These are phyloP conservation scores for Cryptocheilus praepositus DNA, from an alignment of 2,888 invertebrate genomes.

Conservation along the genomic window DNA sequence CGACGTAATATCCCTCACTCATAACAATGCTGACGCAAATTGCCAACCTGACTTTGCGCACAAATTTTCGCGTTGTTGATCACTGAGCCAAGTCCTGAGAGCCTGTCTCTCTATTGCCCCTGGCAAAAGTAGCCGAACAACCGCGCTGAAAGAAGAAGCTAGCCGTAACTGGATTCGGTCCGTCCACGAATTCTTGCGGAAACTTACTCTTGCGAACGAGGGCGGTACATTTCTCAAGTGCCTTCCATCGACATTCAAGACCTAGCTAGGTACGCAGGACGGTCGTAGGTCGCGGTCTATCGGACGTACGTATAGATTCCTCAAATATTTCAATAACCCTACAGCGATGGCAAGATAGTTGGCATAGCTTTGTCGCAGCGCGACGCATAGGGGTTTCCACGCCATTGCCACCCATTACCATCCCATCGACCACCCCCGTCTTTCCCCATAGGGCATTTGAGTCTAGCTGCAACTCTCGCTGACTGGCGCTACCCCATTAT, in stretches of 20 bases:
- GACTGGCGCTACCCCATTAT: no score
- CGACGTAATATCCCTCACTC: no score
- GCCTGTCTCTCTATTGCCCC: no score
- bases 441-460: neutral
- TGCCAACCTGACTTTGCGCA: no score
- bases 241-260: constrained; percentile 43
- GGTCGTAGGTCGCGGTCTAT: constrained; percentile 15
- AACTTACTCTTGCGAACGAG: neutral
- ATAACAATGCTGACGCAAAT: no score
- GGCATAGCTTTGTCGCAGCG: constrained; percentile 54
- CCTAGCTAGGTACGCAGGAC: constrained; percentile 11
- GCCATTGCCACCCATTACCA: neutral
- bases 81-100: no score
- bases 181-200: neutral
- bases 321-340: constrained; percentile 68
- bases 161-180: no score
- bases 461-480: no score
- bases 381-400: neutral
- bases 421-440: neutral
- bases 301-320: constrained; percentile 58
- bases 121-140: no score
- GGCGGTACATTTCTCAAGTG: constrained; percentile 44
- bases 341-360: constrained; percentile 57
- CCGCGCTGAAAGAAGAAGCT: no score
- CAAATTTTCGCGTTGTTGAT: no score